Evolutionary conservation across 2,888 invertebrate genomes (phyloP).

Genomic region (Phaedon cochleariae): DNA sequence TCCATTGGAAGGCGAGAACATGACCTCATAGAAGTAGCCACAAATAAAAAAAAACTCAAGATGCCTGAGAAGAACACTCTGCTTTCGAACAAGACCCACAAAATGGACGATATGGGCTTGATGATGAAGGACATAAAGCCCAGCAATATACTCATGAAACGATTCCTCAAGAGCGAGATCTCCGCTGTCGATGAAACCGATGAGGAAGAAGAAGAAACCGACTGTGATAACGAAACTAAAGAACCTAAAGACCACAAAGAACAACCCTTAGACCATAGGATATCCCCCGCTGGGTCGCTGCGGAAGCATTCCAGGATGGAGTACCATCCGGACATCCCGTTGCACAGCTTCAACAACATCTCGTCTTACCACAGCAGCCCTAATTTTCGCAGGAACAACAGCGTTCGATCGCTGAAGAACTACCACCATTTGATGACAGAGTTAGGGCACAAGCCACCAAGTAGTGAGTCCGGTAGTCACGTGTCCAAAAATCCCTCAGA

Average conservation of each 20-base stretch:
- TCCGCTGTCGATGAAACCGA: constrained; percentile 35
- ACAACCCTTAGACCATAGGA: constrained; percentile 25
- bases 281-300: constrained; percentile 45
- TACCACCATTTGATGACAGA: constrained; percentile 45
- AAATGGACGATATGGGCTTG: constrained; percentile 36
- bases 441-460: constrained; percentile 34
- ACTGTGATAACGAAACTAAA: constrained; percentile 44
- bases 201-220: constrained; percentile 22
- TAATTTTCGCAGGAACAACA: constrained; percentile 51
- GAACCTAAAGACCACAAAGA: constrained; percentile 28
- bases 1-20: constrained; percentile 10
- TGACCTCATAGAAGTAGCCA: constrained; percentile 18
- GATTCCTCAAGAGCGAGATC: constrained; percentile 28
- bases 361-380: constrained; percentile 49
- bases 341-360: constrained; percentile 38
- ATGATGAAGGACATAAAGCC: constrained; percentile 38
- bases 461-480: constrained; percentile 67
- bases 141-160: constrained; percentile 21
- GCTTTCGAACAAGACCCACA: constrained; percentile 24
- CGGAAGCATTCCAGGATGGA: constrained; percentile 36
- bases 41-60: constrained; percentile 1
- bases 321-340: constrained; percentile 28
- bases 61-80: constrained; percentile 19
- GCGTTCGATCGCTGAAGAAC: constrained; percentile 51
- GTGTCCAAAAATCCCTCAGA: constrained; percentile 64